These are phyloP conservation scores for Microcebus jonahi DNA, from an alignment of 2,113 vertebrate species.

Conservation along the genomic window DNA sequence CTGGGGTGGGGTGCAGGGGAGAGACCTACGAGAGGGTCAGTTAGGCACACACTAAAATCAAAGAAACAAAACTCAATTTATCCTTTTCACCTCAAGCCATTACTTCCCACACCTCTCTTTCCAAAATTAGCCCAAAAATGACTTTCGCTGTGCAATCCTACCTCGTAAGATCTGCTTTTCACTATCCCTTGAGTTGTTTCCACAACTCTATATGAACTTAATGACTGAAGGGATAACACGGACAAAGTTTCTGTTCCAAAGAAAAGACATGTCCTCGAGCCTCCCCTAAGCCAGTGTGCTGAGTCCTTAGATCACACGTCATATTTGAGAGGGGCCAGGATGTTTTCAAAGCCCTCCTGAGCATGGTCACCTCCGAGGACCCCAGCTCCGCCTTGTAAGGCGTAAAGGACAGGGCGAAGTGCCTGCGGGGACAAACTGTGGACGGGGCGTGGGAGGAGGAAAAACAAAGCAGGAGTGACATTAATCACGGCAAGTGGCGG, in stretches of 20 bases:
- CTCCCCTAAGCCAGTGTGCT: accelerated
- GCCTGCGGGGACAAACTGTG: no score
- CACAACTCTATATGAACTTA: not conserved
- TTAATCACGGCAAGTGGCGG: no score
- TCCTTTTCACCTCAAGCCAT: not conserved
- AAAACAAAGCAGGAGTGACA: not conserved
- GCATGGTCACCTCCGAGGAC: not conserved
- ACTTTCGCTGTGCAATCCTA: not conserved
- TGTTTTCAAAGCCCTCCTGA: not conserved
- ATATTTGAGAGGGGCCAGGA: not conserved
- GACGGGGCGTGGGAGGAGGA: not conserved
- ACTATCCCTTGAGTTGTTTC: not conserved
- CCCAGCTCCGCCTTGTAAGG: not conserved
- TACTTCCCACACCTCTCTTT: not conserved
- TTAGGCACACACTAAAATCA: not conserved
- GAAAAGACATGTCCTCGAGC: not conserved
- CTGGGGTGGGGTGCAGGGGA: no score
- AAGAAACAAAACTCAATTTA: not conserved
- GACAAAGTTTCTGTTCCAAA: not conserved
- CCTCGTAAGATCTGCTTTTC: not conserved
- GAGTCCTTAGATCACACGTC: no score
- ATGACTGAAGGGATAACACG: not conserved
- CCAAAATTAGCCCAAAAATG: not conserved
- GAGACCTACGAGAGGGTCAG: not conserved
- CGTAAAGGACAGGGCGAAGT: not conserved